Conservation (phyloP, 35 echinoderm and acorn worm genomes). For the Nesometra sesokonis region DNA sequence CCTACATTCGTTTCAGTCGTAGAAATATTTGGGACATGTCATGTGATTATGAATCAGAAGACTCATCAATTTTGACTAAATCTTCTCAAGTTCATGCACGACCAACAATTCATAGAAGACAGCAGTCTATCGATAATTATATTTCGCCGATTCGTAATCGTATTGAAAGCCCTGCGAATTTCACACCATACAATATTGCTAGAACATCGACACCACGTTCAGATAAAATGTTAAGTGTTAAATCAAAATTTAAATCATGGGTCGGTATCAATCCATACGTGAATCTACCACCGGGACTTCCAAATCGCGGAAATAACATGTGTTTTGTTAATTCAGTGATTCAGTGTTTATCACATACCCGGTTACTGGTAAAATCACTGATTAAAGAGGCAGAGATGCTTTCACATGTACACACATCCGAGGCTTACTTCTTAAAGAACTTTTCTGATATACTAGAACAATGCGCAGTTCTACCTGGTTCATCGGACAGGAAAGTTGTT, state of each 20-base stretch:
- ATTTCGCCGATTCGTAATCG: not conserved
- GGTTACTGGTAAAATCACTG: not conserved
- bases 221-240: not conserved
- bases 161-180: not conserved
- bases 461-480: not conserved
- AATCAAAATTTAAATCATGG: not conserved
- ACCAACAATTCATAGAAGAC: not conserved
- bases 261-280: not conserved
- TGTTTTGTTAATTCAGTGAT: slow-evolving; percentile 36
- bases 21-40: not conserved
- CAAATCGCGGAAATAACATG: slow-evolving; percentile 21
- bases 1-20: not conserved
- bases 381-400: not conserved
- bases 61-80: not conserved
- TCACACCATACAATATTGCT: not conserved
- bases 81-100: not conserved
- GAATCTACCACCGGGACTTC: slow-evolving; percentile 19
- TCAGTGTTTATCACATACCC: slow-evolving; percentile 33
- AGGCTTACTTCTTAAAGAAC: not conserved
- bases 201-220: not conserved
- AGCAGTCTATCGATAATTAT: not conserved
- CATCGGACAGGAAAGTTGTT: not conserved
- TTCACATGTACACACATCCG: not conserved
- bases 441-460: slow-evolving; percentile 8
- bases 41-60: not conserved